phyloP scores from a whole-genome alignment of 2,888 invertebrate species.

The Leptura quadrifasciata region DNA sequence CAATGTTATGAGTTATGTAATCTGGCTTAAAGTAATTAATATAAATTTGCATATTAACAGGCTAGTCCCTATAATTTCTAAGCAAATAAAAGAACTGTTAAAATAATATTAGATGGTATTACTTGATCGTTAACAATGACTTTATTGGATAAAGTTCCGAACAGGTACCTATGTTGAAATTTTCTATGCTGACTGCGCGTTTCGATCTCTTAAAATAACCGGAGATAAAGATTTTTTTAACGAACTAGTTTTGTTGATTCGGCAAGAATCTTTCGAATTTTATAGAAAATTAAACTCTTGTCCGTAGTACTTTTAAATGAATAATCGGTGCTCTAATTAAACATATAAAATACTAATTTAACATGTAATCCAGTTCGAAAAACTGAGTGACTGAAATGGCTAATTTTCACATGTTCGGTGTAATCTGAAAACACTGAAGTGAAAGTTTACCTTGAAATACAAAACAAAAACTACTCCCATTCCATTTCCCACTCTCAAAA shows the following conservation, averaged over 20 bases:
- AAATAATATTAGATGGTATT: neutral
- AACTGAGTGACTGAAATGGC: neutral
- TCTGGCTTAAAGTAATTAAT: constrained; percentile 13
- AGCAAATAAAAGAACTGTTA: neutral
- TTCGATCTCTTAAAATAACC: constrained; percentile 12
- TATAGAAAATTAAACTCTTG: neutral
- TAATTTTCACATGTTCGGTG: constrained; percentile 1
- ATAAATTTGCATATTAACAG: constrained; percentile 13
- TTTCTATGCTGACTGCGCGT: constrained; percentile 26
- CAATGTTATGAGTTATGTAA: constrained; percentile 20
- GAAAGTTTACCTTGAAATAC: constrained; percentile 31
- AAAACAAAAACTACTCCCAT: constrained; percentile 1
- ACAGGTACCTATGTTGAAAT: constrained; percentile 4
- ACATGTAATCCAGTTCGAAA: neutral
- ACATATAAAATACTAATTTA: neutral
- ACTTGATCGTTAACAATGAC: neutral
- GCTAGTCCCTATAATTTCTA: neutral
- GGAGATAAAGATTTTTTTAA: neutral
- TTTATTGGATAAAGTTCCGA: neutral
- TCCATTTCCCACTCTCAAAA: constrained; percentile 10
- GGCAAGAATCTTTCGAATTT: neutral
- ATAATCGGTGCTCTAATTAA: neutral
- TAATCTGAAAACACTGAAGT: constrained; percentile 5
- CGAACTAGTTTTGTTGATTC: neutral
- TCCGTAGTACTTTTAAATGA: neutral